Percentiles rank a stretch among this genome's conserved stretches.
Evolutionary conservation across 2,113 vertebrate species (phyloP).

Genomic region (Paralichthys olivaceus): DNA sequence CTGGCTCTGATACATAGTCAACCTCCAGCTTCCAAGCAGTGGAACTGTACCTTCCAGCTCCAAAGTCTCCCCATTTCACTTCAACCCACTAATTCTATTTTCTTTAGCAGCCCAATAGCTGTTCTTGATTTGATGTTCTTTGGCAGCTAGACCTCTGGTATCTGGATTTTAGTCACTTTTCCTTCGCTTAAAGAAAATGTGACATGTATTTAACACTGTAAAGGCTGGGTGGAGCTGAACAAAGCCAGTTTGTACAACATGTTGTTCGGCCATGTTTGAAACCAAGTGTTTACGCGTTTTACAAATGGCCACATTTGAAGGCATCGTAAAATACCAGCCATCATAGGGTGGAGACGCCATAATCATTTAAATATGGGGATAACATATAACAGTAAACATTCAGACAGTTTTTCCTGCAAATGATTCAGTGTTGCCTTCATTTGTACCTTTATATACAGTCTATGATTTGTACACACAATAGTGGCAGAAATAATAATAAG

Average conservation of each 20-base stretch:
- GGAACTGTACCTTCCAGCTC: conserved; percentile 34
- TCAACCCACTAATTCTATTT: conserved; percentile 10
- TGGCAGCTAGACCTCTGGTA: neutral
- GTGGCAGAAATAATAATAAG: neutral
- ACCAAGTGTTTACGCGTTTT: neutral
- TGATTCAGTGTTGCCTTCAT: neutral
- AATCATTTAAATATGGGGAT: neutral
- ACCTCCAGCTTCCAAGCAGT: conserved; percentile 28
- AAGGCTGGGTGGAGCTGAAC: neutral
- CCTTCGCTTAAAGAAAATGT: neutral
- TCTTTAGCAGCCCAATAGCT: conserved; percentile 1
- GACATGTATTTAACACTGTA: conserved; percentile 5
- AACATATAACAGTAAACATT: neutral
- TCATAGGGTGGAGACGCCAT: neutral
- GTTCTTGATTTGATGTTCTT: conserved; percentile 43
- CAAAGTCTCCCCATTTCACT: conserved; percentile 28
- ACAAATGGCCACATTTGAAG: neutral
- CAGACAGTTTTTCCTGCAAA: neutral
- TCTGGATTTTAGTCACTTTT: conserved; percentile 5
- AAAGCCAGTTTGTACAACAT: neutral
- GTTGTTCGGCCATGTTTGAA: neutral
- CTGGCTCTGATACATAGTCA: conserved; percentile 24
- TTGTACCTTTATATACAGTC: too few species aligned
- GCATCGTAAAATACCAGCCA: neutral
- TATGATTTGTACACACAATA: too few species aligned